Evolutionary conservation across 2,888 invertebrate genomes (phyloP), one percentile per base, ranked within the genome.

Genomic region (Melinopterus prodromus): DNA sequence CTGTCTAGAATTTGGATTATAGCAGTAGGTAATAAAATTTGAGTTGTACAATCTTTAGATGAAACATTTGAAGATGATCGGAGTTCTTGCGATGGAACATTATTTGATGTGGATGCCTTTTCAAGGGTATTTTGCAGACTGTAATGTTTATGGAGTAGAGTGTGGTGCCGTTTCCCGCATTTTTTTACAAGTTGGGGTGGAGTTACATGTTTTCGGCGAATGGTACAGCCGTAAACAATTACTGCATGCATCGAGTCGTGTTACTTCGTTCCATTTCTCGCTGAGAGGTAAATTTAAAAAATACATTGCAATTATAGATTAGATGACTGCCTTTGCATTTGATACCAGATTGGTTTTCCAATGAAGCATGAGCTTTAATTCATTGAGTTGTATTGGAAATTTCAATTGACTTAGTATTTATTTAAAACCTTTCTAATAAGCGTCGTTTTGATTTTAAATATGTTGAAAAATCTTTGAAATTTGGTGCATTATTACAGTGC

Each of bases 401-500:
- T 53, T 53, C 53, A 12, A 12, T 9, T 9, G 53, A 53, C 5
- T 53, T 53, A 9, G 53, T 9, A 53, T 53, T 53, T 53, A 53
- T 53, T 53, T 53, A 6, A 7, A 53, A 9, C 53, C 12, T 53
- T 53, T 83, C 82, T 69, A 83, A 69, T 53, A 81, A 80, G 36
- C 82, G 80, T 37, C 83, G 84, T 26, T 81, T 77, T 16, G 80
- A 79, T 1, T 76, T 14, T 9, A 84, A 5, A 35, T 84, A 85
- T 5, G 80, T 78, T 0, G 78, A 72, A 3, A 85, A 80, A 26
- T 71, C 16, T 72, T 81, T 77, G 9, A 80, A 38, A 9, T 16
- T 76, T 38, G 81, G 83, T 74, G 79, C 74, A 16, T 79, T 35
- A 38, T 78, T 14, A 36, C 72, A 26, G 7, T 15, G 35, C 37